Evolutionary conservation across 2,113 vertebrate genomes (phyloP), one percentile per base, ranked within the genome.

Genomic region (Phycodurus eques): DNA sequence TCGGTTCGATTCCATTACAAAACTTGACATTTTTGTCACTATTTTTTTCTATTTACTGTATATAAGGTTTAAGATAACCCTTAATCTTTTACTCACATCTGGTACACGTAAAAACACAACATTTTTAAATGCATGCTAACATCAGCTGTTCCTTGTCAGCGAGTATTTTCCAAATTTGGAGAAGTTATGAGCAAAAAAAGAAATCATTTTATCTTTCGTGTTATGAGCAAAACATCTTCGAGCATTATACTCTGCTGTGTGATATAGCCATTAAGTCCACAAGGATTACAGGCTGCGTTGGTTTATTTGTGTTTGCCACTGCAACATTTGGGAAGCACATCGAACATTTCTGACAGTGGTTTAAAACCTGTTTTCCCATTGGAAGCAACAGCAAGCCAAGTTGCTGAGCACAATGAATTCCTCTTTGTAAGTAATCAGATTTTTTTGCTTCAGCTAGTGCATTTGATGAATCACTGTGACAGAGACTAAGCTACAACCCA

Each of bases 381-480:
- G n/a, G 11, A 19, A 33, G 13, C 59, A 43, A 8, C 11, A 39
- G 5, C 4, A 5, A 61, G 54, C n/a, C 56, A 70, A 71, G 68
- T 33, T 71, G 12, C 13, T 46, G 62, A 27, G 17, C 59, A 53
- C 8, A 44, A 51, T 68, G 61, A 68, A 65, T 61, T 56, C n/a
- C 44, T 67, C 43, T 27, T 65, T 65, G 63, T 46, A 43, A 22
- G n/a, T 31, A 76, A 67, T 76, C 56, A 60, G 27, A 77, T 73
- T 31, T 73, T 71, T 71, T 56, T 39, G 19, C 74, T 69, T 59
- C 13, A 63, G 44, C 49, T 33, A 5, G 54, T 17, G 14, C 56
- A 43, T 82, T 74, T 77, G 75, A 85, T 88, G 72, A 80, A 81
- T 85, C 61, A 67, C 59, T 56, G 44, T 79, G 73, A 84, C 83